Evolutionary conservation across 2,113 vertebrate genomes (phyloP), one percentile per base, ranked within the genome.

Genomic region (Microcebus griseorufus): DNA sequence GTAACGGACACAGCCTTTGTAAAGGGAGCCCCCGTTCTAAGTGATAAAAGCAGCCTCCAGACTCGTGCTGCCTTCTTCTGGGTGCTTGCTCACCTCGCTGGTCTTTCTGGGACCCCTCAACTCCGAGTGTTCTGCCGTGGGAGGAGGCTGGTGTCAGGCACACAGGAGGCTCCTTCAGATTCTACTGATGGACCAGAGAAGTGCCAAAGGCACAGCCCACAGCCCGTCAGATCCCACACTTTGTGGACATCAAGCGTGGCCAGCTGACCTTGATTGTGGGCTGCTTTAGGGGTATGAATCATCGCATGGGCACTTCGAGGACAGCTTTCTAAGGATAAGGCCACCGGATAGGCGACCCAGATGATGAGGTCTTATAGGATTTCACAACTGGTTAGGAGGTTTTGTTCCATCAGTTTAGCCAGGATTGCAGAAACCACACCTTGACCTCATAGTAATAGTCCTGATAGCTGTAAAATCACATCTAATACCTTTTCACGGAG

Each of bases 391-490:
- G 34, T 93, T 91, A 60, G 55, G 92, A 86, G 55, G 55, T 39
- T 91, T 89, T 89, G 51, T 97, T 80, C 62, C 70, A 93, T n/a
- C 34, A 27, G 64, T n/a, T 90, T 88, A 93, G 91, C 90, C 34
- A 55, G 39, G 58, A 85, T 65, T 87, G 79, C 64, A 92, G 92
- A 93, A 87, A 95, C 89, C 58, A 81, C 0, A 37, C 55, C 55
- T 86, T 91, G 85, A 91, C 88, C 88, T 51, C n/a, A 64, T 18
- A 37, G n/a, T 69, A 85, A 94, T 58, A 81, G 78, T 34, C 1
- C 8, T 73, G 42, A 86, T 39, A 87, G 62, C 88, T 93, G 12
- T 82, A 83, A 94, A 96, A 82, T 88, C 85, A 64, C 58, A 93
- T n/a, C 23, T 32, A 87, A 87, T 29, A 93, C 55, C 91, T 86